Conservation (phyloP, 1,140 invertebrate species). For the Diabrotica undecimpunctata region DNA sequence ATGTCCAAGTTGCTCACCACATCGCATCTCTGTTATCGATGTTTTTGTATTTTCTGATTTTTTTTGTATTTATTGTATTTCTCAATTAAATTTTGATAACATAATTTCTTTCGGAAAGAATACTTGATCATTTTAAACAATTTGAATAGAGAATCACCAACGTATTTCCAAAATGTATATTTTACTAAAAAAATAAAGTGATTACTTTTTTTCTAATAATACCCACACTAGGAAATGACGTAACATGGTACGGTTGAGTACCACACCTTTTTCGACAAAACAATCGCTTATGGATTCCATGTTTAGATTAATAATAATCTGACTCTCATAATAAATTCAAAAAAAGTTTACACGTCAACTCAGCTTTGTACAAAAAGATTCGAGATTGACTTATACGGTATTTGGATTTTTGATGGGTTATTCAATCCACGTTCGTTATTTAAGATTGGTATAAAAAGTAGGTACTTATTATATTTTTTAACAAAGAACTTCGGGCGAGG, state of each 20-base stretch:
- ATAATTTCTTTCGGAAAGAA: background rate
- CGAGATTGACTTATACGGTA: constrained; percentile 12
- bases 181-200: background rate
- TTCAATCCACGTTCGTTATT: background rate
- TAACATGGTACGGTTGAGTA: constrained; percentile 16
- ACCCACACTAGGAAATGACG: constrained; percentile 15
- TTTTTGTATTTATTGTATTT: no score
- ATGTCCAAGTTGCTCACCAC: no score
- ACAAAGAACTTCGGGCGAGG: no score
- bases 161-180: background rate
- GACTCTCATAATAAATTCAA: constrained; percentile 17
- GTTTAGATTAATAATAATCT: constrained; percentile 23
- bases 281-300: constrained; percentile 20
- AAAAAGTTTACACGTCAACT: constrained; percentile 9
- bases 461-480: no score
- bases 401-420: constrained; percentile 11
- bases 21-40: no score
- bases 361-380: constrained; percentile 8
- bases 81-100: background rate
- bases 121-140: background rate
- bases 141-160: background rate
- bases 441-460: background rate
- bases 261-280: constrained; percentile 24
- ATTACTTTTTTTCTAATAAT: background rate
- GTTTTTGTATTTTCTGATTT: no score